phyloP scores from a whole-genome alignment of 2,797 vertebrate species.

The Xenopus petersii region DNA sequence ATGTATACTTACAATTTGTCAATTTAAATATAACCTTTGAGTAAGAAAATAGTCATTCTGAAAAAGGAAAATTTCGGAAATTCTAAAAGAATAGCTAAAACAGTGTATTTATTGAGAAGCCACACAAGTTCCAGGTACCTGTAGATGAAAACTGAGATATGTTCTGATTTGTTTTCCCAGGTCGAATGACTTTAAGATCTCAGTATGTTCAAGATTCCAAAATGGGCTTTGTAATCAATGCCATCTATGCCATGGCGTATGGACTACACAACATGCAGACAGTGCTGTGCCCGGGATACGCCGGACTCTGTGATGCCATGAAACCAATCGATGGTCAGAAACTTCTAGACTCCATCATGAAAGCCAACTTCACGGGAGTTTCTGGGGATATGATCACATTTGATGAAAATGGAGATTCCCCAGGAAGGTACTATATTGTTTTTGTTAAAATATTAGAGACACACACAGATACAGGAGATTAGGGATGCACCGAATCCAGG shows the following conservation, averaged over 20 bases:
- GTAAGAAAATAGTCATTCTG: no score
- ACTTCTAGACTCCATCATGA: constrained; percentile 92
- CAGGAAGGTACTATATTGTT: constrained; percentile 79
- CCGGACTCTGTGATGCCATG: constrained; percentile 93
- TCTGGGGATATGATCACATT: constrained; percentile 92
- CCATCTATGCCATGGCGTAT: constrained; percentile 96
- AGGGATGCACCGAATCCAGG: no score
- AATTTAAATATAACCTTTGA: no score
- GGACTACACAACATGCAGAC: constrained; percentile 95
- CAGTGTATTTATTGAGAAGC: no score
- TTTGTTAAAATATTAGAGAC: neutral
- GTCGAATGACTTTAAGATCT: constrained; percentile 76
- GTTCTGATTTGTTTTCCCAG: constrained; percentile 48
- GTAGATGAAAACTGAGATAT: no score
- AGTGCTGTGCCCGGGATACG: constrained; percentile 80
- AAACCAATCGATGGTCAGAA: constrained; percentile 90
- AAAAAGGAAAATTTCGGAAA: no score
- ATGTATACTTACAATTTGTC: no score
- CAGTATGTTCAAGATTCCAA: constrained; percentile 98
- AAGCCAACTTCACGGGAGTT: constrained; percentile 93
- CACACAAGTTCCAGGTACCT: no score
- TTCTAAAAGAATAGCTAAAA: no score
- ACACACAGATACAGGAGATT: no score
- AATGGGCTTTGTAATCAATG: constrained; percentile 98
- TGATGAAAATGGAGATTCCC: constrained; percentile 94